phyloP scores from a whole-genome alignment of 2,797 vertebrate species.

The Ciconia nigra region DNA sequence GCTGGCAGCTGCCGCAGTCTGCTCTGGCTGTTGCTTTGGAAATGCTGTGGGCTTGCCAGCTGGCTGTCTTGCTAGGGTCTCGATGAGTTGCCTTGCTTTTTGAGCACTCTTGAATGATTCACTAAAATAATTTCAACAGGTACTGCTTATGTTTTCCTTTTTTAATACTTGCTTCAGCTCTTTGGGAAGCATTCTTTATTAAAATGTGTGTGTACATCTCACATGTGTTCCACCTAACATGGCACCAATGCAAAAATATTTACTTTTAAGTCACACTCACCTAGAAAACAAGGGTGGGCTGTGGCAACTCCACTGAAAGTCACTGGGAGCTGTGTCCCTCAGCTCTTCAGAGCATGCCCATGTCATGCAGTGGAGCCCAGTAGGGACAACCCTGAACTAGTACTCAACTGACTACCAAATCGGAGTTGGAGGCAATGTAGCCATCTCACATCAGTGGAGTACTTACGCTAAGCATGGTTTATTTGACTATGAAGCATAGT shows the following conservation, averaged over 20 bases:
- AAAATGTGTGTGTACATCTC: background rate
- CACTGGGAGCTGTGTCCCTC: background rate
- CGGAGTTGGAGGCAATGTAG: background rate
- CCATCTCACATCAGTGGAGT: background rate
- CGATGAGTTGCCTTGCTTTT: background rate
- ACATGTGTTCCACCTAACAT: background rate
- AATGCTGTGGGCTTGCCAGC: background rate
- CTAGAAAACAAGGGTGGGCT: background rate
- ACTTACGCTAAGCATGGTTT: background rate
- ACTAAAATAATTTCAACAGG: background rate
- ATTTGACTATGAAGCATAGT: background rate
- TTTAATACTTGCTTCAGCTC: background rate
- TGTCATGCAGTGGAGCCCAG: background rate
- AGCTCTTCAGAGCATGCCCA: background rate
- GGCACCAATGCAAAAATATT: background rate
- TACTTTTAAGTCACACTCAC: background rate
- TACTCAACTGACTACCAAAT: background rate
- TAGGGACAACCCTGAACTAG: background rate
- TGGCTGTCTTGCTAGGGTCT: background rate
- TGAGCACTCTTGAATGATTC: background rate
- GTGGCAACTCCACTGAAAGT: background rate
- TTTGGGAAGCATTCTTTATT: background rate
- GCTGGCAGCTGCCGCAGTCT: background rate
- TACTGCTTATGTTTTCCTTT: background rate
- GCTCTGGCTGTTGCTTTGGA: background rate